These are phyloP conservation scores for Abrostola triplasia DNA, from an alignment of 2,888 invertebrate genomes.

Conservation along the genomic window DNA sequence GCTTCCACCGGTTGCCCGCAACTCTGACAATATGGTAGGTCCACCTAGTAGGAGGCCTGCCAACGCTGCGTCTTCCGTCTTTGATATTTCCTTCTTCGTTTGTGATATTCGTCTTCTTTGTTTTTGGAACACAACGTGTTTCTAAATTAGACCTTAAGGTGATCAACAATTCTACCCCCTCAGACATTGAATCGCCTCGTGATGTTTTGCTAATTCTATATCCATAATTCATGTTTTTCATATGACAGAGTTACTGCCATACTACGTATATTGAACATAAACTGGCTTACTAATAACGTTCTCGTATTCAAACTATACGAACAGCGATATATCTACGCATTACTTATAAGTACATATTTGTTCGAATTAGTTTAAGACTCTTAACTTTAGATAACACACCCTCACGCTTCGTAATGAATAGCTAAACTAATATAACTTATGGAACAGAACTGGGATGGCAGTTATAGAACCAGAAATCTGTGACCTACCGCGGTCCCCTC, in stretches of 20 bases:
- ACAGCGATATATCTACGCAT: constrained; percentile 30
- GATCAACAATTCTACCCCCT: no score
- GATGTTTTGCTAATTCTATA: no score
- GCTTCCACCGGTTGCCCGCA: no score
- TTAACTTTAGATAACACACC: constrained; percentile 65
- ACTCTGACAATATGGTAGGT: no score
- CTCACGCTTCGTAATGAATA: constrained; percentile 67
- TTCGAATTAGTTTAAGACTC: constrained; percentile 56
- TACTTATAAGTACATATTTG: constrained; percentile 48
- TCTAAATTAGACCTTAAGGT: no score
- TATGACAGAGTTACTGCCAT: neutral
- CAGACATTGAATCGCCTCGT: no score
- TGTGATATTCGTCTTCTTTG: no score
- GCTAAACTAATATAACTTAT: constrained; percentile 70
- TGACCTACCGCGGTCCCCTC: constrained; percentile 47
- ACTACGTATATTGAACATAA: constrained; percentile 16
- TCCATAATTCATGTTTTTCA: no score
- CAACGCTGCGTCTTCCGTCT: no score
- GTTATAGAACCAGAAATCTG: constrained; percentile 54
- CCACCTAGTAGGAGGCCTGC: no score
- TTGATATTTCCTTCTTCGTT: no score
- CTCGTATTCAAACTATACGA: constrained; percentile 36
- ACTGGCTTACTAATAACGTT: constrained; percentile 17
- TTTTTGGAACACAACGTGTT: no score
- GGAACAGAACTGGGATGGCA: constrained; percentile 59